phyloP scores from a whole-genome alignment of 2,113 vertebrate species.

The Ptyas mucosa region DNA sequence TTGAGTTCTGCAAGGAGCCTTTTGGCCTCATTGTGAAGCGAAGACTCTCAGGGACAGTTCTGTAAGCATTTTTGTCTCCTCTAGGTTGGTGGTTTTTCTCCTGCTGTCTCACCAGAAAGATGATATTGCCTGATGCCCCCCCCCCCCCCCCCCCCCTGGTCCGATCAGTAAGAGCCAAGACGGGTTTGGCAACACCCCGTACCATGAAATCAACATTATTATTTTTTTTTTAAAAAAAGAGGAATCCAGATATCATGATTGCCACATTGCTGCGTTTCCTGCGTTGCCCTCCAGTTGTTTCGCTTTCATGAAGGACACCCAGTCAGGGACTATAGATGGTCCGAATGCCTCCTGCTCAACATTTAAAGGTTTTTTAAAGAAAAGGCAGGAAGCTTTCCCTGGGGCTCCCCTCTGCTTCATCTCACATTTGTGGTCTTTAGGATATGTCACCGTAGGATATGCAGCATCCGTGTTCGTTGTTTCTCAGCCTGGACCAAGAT shows the following conservation, averaged over 20 bases:
- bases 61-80: slow-evolving; percentile 61
- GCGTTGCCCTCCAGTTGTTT: not conserved
- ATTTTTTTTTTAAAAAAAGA: not conserved
- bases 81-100: not conserved
- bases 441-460: no score
- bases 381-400: not conserved
- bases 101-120: not conserved
- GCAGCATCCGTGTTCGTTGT: not conserved
- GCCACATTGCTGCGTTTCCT: not conserved
- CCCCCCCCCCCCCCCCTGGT: no score
- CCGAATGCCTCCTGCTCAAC: not conserved
- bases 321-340: not conserved
- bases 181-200: not conserved
- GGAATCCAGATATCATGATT: not conserved
- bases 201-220: not conserved
- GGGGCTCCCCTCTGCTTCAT: not conserved
- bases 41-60: slow-evolving; percentile 60
- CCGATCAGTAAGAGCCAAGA: not conserved
- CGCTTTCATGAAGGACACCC: not conserved
- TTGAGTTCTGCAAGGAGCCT: slow-evolving; percentile 74
- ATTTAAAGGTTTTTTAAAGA: not conserved
- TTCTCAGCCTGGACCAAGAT: not conserved
- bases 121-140: not conserved
- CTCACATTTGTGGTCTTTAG: not conserved
- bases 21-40: slow-evolving; percentile 76